phyloP scores from a whole-genome alignment of 2,888 invertebrate species.

The Clanis bilineata region DNA sequence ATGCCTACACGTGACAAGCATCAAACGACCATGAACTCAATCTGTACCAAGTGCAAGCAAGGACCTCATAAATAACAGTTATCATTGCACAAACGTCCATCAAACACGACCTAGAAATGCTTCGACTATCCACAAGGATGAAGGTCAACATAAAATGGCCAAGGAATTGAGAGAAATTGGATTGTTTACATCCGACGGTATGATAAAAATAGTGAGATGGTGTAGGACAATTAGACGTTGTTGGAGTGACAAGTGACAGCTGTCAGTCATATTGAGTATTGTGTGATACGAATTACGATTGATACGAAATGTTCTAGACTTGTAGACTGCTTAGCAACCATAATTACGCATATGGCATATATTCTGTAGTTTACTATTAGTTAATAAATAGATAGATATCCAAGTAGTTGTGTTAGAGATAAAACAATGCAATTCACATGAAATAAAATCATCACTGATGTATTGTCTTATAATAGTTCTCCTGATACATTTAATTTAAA shows the following conservation, averaged over 20 bases:
- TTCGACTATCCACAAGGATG: not conserved
- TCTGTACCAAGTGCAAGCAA: slow-evolving; percentile 73
- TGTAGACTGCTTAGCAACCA: not conserved
- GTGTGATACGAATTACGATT: too few species aligned
- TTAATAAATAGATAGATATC: too few species aligned
- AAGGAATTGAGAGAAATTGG: slow-evolving; percentile 47
- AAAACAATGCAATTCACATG: too few species aligned
- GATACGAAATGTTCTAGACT: not conserved
- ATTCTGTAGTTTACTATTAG: too few species aligned
- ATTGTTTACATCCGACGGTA: slow-evolving; percentile 44
- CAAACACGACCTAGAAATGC: not conserved
- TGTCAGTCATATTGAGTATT: not conserved
- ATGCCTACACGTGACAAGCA: slow-evolving; percentile 36
- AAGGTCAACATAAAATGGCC: slow-evolving; percentile 38
- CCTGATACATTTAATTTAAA: too few species aligned
- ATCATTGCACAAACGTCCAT: slow-evolving; percentile 56
- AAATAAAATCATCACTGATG: too few species aligned
- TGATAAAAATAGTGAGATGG: slow-evolving; percentile 1
- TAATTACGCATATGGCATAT: not conserved
- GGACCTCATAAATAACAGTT: slow-evolving; percentile 73
- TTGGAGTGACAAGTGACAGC: slow-evolving; percentile 3
- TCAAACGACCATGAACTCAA: slow-evolving; percentile 71
- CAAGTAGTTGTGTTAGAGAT: too few species aligned
- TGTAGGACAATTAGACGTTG: slow-evolving; percentile 2
- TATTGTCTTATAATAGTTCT: too few species aligned